phyloP scores from a whole-genome alignment of 2,888 invertebrate genomes.

The Hydrotaea diabolus region DNA sequence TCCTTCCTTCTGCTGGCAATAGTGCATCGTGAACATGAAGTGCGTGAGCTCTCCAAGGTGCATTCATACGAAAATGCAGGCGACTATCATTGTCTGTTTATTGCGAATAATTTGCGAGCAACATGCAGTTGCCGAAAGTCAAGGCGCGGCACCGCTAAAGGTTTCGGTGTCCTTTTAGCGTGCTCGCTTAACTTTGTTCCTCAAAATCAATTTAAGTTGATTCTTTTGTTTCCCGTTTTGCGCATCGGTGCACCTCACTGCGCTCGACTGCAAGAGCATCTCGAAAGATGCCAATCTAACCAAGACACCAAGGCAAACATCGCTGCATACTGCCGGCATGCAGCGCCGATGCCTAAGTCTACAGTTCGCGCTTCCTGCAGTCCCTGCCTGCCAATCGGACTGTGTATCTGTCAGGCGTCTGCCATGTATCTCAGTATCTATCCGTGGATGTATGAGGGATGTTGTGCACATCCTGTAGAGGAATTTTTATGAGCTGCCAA shows the following conservation, averaged over 20 bases:
- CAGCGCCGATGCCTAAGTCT: conserved; percentile 35
- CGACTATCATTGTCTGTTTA: conserved; percentile 67
- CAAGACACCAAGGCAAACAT: conserved; percentile 38
- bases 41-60: conserved; percentile 34
- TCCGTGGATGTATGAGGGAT: conserved; percentile 7
- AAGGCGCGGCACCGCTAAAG: conserved; percentile 3
- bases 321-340: conserved; percentile 21
- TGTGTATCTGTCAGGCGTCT: background rate
- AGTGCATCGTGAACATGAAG: conserved; percentile 31
- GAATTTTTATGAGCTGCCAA: conserved; percentile 77
- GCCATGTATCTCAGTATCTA: background rate
- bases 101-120: conserved; percentile 78
- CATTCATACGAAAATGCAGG: background rate
- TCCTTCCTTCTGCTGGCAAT: background rate
- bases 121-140: conserved; percentile 71
- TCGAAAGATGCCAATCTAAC: conserved; percentile 61
- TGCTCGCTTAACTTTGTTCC: conserved; percentile 59
- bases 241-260: conserved; percentile 60
- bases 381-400: too few relatives aligned
- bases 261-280: conserved; percentile 61
- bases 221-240: conserved; percentile 65
- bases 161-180: conserved; percentile 59
- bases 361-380: conserved; percentile 20
- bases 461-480: conserved; percentile 63
- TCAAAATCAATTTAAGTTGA: conserved; percentile 67